Evolutionary conservation across 2,888 invertebrate species (phyloP).

Genomic region (Anoncus sp.): DNA sequence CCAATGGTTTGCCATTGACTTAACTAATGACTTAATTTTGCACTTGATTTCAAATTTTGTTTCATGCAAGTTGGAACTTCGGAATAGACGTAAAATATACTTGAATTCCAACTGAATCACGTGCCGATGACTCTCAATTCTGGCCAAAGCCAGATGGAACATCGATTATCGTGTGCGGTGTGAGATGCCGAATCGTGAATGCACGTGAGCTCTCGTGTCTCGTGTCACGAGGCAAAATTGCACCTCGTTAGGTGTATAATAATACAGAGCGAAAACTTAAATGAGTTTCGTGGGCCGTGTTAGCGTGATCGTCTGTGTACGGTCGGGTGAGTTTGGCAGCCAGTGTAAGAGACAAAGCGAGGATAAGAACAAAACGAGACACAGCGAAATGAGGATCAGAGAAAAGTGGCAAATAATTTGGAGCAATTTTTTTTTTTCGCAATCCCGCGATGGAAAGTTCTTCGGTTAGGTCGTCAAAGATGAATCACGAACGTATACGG

Average conservation of each 20-base stretch:
- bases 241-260: conserved; percentile 2
- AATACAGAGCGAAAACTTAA: conserved; percentile 25
- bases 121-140: not conserved
- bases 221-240: conserved; percentile 32
- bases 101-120: too few species aligned
- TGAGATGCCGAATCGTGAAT: not conserved
- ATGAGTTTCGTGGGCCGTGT: conserved; percentile 20
- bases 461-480: not conserved
- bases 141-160: too few species aligned
- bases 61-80: too few species aligned
- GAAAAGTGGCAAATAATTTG: conserved; percentile 6
- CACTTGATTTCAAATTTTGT: too few species aligned
- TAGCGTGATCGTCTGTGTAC: too few species aligned
- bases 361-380: not conserved
- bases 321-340: conserved; percentile 11
- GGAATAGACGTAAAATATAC: too few species aligned
- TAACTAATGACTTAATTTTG: too few species aligned
- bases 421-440: not conserved
- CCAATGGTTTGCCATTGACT: too few species aligned
- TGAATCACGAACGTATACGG: not conserved
- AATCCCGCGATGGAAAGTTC: not conserved
- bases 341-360: not conserved
- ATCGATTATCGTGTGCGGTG: not conserved
- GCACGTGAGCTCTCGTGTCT: conserved; percentile 3
- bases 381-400: not conserved